These are phyloP conservation scores for Drosophila histrio DNA, from an alignment of 2,888 invertebrate species.

Conservation along the genomic window DNA sequence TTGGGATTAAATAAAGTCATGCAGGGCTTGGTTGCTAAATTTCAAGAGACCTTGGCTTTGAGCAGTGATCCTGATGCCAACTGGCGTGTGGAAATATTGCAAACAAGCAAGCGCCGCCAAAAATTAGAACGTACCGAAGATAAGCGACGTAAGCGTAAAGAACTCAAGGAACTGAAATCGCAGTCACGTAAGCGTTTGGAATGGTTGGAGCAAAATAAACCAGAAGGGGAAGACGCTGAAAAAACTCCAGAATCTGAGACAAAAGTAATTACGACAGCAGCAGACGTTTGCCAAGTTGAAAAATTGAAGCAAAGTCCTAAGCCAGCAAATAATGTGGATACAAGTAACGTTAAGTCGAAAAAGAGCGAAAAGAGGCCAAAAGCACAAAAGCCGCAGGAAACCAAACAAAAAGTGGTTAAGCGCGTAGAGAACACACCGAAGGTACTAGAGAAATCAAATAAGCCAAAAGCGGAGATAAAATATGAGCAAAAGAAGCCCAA, in stretches of 20 bases:
- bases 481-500: not conserved
- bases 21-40: conserved; percentile 50
- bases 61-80: conserved; percentile 38
- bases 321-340: not conserved
- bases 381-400: not conserved
- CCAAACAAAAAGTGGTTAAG: not conserved
- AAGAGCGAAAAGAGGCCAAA: not conserved
- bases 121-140: conserved; percentile 73
- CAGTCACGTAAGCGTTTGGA: conserved; percentile 68
- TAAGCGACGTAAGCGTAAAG: conserved; percentile 66
- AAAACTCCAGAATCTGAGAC: not conserved
- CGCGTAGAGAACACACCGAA: not conserved
- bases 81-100: conserved; percentile 76
- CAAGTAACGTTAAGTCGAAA: not conserved
- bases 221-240: not conserved
- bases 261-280: not conserved
- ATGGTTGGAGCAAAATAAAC: conserved; percentile 76
- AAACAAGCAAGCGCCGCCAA: conserved; percentile 75
- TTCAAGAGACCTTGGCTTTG: conserved; percentile 66
- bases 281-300: not conserved
- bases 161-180: conserved; percentile 67
- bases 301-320: not conserved
- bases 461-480: not conserved
- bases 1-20: conserved; percentile 79
- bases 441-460: not conserved